Evolutionary conservation across 1,140 invertebrate species (phyloP).

Genomic region (Drosophila nannoptera): DNA sequence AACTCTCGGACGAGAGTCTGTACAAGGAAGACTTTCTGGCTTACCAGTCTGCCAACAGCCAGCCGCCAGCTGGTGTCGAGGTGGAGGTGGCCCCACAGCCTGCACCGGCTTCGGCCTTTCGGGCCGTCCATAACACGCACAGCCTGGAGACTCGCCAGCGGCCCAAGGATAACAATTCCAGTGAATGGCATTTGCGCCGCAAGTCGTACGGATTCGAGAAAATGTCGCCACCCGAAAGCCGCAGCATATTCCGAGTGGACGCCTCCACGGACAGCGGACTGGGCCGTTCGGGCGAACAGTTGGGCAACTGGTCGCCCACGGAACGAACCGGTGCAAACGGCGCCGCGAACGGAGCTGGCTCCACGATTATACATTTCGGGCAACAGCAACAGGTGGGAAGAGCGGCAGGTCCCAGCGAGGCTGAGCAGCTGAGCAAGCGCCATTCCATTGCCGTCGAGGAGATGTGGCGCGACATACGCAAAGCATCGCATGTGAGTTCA

Average conservation of each 20-base stretch:
- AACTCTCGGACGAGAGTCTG: constrained; percentile 79
- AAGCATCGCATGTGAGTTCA: constrained; percentile 66
- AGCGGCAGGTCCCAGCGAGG: constrained; percentile 38
- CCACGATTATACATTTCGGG: constrained; percentile 72
- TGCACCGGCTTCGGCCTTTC: constrained; percentile 49
- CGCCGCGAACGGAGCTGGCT: constrained; percentile 34
- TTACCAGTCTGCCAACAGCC: constrained; percentile 37
- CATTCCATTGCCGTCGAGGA: constrained; percentile 83
- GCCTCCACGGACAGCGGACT: constrained; percentile 87
- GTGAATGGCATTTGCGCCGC: constrained; percentile 85
- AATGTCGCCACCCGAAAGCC: constrained; percentile 81
- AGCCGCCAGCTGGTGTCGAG: constrained; percentile 11
- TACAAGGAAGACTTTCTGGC: constrained; percentile 73
- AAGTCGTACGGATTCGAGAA: constrained; percentile 88
- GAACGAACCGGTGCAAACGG: constrained; percentile 27
- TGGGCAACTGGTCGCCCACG: constrained; percentile 80
- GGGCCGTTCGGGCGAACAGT: constrained; percentile 84
- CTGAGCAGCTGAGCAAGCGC: constrained; percentile 79
- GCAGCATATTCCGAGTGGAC: constrained; percentile 81
- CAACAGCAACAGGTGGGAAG: constrained; percentile 10
- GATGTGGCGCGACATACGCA: constrained; percentile 80
- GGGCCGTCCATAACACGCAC: constrained; percentile 79
- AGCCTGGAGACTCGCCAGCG: constrained; percentile 81
- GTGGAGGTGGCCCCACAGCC: constrained; percentile 47
- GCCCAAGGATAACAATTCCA: constrained; percentile 77